Evolutionary conservation across 1,140 invertebrate genomes (phyloP), one percentile per base, ranked within the genome.

Genomic region (Macrotrachela quadricornifera): DNA sequence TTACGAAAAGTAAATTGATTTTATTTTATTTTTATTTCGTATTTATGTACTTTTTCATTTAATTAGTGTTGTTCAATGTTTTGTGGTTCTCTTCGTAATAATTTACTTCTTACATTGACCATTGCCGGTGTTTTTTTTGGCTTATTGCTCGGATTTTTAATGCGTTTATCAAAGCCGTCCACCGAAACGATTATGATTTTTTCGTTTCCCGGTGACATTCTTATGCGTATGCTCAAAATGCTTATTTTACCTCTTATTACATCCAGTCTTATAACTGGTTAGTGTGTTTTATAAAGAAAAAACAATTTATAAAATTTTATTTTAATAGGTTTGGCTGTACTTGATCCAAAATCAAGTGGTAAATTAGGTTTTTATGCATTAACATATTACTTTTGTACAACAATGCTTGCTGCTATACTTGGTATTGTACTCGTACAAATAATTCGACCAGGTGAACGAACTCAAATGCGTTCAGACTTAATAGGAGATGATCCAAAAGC

Each of bases 361-460:
- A 61, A 59, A 51, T 62, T 69, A 55, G 67, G 67, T 1, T 41
- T 59, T 0, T 49, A 48, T 41, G 55, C 55, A 14, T 40, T 54
- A 15, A 43, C 43, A 13, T 56, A 52, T 44, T 52, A 54, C 30
- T 46, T 54, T 0, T 8, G 41, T 8, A 43, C 55, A n/a, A 53
- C 55, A 11, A 53, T 53, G 30, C 17, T 56, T 3, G 50, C 54
- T 2, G 54, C 54, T 46, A 47, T 50, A 8, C 37, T 55, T 11
- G 53, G 86, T 39, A 87, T 91, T 59, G 78, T 85, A 58, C 71
- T 91, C 11, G 83, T 87, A 16, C 75, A 80, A 16, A 78, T 77
- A 12, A 83, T 91, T 61, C 75, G 79, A 62, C 86, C 86, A 1
- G 86, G 86, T 3, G 72, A 70, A 47, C 36, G 41, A 21, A 37